These are phyloP conservation scores for Hyposmocoma kahamanoa DNA, from an alignment of 1,140 invertebrate species.

Conservation along the genomic window DNA sequence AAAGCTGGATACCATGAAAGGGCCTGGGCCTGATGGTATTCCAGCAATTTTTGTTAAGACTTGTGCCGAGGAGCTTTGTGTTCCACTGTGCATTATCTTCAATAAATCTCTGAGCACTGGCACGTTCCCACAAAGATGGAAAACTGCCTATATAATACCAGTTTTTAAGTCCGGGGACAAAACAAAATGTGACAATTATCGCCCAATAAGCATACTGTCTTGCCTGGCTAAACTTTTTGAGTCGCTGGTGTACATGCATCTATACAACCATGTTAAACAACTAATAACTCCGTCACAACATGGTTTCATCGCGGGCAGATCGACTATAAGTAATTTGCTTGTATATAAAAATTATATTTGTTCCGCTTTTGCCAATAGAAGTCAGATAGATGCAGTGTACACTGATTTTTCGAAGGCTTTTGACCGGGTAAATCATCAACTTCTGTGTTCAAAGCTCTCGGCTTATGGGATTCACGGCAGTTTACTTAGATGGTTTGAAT, in stretches of 20 bases:
- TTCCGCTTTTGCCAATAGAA: background rate
- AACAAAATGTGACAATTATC: background rate
- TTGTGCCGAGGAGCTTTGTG: background rate
- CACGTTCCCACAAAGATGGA: background rate
- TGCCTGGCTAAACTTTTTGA: background rate
- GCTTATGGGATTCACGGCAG: background rate
- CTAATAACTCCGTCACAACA: background rate
- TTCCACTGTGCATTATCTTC: background rate
- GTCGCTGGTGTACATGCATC: background rate
- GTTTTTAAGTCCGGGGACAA: background rate
- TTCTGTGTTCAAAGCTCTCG: background rate
- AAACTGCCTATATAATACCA: background rate
- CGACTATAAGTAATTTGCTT: background rate
- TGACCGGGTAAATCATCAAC: background rate
- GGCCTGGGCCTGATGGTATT: background rate
- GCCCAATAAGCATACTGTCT: background rate
- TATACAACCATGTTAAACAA: background rate
- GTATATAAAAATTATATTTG: constrained; percentile 1
- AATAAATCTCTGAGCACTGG: background rate
- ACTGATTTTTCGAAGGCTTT: constrained; percentile 1
- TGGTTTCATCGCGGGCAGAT: background rate
- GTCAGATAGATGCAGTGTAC: background rate
- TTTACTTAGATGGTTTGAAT: background rate
- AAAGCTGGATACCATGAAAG: background rate
- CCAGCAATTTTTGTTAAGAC: background rate